Evolutionary conservation across 2,888 invertebrate species (phyloP), one percentile per base, ranked within the genome.

Genomic region (Apotomis betuletana): DNA sequence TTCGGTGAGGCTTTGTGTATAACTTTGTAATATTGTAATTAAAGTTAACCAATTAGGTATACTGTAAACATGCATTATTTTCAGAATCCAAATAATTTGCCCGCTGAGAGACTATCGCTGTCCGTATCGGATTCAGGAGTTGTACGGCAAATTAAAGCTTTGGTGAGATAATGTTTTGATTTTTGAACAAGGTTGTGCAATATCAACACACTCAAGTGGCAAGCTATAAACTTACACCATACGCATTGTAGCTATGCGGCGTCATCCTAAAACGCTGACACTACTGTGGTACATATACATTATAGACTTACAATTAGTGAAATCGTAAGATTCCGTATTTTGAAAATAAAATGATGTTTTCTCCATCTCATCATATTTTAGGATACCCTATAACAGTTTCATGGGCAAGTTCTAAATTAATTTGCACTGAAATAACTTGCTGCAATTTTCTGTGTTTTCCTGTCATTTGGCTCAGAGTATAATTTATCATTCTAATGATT

Each of bases 11-110:
- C 15, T 54, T 46, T 63, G 9, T 44, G 13, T 46, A 9, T 51
- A 12, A 58, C 15, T 58, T 4, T 46, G 15, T 57, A 62, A 62
- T 54, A 63, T 68, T 68, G 44, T 59, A 52, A 10, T 15, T 55
- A 38, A 68, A 72, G 63, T 63, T 70, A 54, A 59, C 44, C 52
- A 58, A 58, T 38, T 38, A 44, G 9, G 9, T 38, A 1, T 4
- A 12, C 36, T 62, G 13, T 55, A 57, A 73, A 67, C 67, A 70
- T 74, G 38, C 52, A 60, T 69, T 64, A 49, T 75, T 89, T 87
- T 81, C 83, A 95, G 95, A 95, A 95, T 83, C 94, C 94, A 36
- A 89, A 94, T 58, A 94, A 94, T 78, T 87, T 94, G 75, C 94
- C 95, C 0, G 89, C 95, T 63, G 95, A 94, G 78, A 86, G 88